Evolutionary conservation across 2,888 invertebrate species (phyloP).

Genomic region (Ptycholaimellus sp.): DNA sequence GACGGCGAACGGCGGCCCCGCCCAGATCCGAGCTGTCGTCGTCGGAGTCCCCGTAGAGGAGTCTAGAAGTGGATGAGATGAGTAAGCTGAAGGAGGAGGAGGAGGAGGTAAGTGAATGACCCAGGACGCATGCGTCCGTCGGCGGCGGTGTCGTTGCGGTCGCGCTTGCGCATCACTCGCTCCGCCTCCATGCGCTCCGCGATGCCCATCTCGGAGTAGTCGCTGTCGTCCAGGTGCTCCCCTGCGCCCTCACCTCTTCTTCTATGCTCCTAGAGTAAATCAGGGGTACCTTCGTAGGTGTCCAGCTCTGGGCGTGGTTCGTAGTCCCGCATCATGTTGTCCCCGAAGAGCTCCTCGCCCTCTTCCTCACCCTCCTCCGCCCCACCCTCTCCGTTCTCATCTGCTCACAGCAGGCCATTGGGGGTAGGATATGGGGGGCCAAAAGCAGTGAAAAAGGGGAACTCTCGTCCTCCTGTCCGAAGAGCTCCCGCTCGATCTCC

Average conservation of each 20-base stretch:
- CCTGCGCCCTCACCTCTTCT: no score
- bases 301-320: conserved; percentile 83
- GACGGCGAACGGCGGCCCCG: not conserved
- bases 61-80: no score
- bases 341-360: conserved; percentile 45
- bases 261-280: no score
- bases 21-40: not conserved
- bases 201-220: conserved; percentile 54
- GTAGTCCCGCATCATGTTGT: conserved; percentile 92
- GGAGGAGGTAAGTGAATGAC: no score
- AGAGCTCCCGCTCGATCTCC: conserved; percentile 7
- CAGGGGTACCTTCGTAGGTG: conserved; percentile 55
- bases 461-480: conserved; percentile 13
- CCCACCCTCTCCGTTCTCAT: no score
- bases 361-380: conserved; percentile 19
- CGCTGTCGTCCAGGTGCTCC: conserved; percentile 52
- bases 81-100: no score
- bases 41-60: not conserved
- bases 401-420: no score
- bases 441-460: no score
- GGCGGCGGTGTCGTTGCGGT: conserved; percentile 40
- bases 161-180: conserved; percentile 55
- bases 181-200: conserved; percentile 72
- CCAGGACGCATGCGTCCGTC: conserved; percentile 1
- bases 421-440: no score